These are phyloP conservation scores for Brachionus paranguensis DNA, from an alignment of 1,140 invertebrate genomes.

Conservation along the genomic window DNA sequence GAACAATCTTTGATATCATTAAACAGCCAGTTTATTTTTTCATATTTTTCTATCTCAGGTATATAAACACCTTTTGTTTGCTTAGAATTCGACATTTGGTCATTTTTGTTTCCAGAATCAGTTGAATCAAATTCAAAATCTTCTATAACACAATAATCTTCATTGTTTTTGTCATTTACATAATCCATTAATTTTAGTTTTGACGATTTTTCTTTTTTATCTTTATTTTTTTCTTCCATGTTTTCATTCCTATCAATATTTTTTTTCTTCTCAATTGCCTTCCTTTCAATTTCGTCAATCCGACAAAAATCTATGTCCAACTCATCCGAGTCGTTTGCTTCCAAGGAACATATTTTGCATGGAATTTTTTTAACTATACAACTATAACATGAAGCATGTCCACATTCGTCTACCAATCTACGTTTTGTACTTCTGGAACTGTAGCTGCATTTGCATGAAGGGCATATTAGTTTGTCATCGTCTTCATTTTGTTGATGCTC, in stretches of 20 bases:
- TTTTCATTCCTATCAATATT: constrained; percentile 59
- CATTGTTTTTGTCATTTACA: background rate
- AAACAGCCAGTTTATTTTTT: constrained; percentile 29
- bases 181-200: background rate
- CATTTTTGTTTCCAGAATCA: background rate
- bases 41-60: background rate
- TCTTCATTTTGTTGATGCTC: background rate
- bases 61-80: constrained; percentile 1
- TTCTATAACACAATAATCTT: background rate
- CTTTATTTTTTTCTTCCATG: background rate
- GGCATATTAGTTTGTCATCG: background rate
- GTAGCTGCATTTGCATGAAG: background rate
- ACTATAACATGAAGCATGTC: background rate
- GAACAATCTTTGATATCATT: constrained; percentile 11
- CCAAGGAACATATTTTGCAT: background rate
- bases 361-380: background rate
- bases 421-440: background rate
- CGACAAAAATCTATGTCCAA: constrained; percentile 62
- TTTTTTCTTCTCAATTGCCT: constrained; percentile 89
- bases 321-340: background rate
- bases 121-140: background rate
- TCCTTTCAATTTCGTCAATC: constrained; percentile 75
- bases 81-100: background rate
- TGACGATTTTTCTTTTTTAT: background rate
- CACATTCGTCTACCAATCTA: background rate